Conservation (phyloP, 2,888 invertebrate genomes). For the Dasysyrphus tricinctus region DNA sequence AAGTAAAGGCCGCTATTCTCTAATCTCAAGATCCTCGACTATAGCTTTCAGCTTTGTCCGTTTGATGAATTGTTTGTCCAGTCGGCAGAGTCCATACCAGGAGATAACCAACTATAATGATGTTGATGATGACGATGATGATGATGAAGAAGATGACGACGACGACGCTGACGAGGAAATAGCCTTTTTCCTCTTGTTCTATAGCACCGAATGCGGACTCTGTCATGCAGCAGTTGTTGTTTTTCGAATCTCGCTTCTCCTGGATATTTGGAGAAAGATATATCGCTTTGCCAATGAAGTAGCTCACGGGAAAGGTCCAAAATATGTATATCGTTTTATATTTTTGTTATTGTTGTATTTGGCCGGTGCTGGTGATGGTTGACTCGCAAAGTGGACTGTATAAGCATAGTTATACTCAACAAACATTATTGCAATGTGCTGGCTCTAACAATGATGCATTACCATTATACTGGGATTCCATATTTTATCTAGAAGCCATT, state of each 20-base stretch:
- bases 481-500: constrained; percentile 69
- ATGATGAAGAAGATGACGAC: constrained; percentile 27
- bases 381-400: neutral
- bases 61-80: constrained; percentile 73
- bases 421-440: constrained; percentile 6
- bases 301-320: constrained; percentile 72
- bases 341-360: constrained; percentile 23
- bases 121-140: constrained; percentile 28
- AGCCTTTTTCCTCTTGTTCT: constrained; percentile 52
- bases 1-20: constrained; percentile 48
- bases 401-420: neutral
- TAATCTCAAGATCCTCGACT: constrained; percentile 67
- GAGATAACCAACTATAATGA: constrained; percentile 46
- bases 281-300: constrained; percentile 69
- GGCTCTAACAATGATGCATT: constrained; percentile 69
- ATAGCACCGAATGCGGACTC: constrained; percentile 37
- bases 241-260: constrained; percentile 27
- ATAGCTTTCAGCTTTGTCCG: constrained; percentile 72
- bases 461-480: constrained; percentile 69
- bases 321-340: constrained; percentile 38
- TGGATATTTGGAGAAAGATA: constrained; percentile 55
- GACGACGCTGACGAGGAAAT: constrained; percentile 41
- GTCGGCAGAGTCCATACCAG: constrained; percentile 59
- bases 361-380: neutral
- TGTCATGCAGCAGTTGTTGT: constrained; percentile 14